phyloP scores from a whole-genome alignment of 2,113 vertebrate species.

The Sceloporus undulatus region DNA sequence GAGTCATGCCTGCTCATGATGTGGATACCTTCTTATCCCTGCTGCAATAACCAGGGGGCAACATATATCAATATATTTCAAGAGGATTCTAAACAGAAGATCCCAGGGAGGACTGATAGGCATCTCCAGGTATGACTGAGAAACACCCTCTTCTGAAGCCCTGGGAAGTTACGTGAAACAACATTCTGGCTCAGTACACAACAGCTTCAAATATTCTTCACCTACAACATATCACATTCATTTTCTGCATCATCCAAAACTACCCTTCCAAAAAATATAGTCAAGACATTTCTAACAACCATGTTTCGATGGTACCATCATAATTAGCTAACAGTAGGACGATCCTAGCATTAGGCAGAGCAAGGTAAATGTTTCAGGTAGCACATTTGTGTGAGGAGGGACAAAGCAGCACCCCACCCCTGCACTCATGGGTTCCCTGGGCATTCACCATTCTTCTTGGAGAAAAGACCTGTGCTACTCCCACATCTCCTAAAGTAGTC shows the following conservation, averaged over 20 bases:
- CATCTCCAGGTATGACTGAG: neutral
- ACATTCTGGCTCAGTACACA: neutral
- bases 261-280: neutral
- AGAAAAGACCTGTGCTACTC: too few relatives aligned
- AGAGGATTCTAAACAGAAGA: too few relatives aligned
- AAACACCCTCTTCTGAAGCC: neutral
- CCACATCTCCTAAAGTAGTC: too few relatives aligned
- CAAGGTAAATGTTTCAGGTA: too few relatives aligned
- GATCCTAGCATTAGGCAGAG: too few relatives aligned
- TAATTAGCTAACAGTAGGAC: neutral
- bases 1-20: neutral
- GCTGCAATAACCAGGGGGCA: neutral
- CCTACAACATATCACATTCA: too few relatives aligned
- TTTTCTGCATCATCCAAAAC: neutral
- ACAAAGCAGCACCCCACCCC: too few relatives aligned
- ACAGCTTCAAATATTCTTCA: neutral
- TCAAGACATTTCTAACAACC: neutral
- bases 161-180: neutral
- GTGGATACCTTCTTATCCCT: neutral
- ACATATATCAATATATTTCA: too few relatives aligned
- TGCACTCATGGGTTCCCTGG: too few relatives aligned
- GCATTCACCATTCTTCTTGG: too few relatives aligned
- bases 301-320: neutral
- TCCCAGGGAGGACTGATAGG: too few relatives aligned
- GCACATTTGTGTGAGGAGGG: too few relatives aligned